These are phyloP conservation scores for Cydia strobilella DNA, from an alignment of 1,140 invertebrate species.

Conservation along the genomic window DNA sequence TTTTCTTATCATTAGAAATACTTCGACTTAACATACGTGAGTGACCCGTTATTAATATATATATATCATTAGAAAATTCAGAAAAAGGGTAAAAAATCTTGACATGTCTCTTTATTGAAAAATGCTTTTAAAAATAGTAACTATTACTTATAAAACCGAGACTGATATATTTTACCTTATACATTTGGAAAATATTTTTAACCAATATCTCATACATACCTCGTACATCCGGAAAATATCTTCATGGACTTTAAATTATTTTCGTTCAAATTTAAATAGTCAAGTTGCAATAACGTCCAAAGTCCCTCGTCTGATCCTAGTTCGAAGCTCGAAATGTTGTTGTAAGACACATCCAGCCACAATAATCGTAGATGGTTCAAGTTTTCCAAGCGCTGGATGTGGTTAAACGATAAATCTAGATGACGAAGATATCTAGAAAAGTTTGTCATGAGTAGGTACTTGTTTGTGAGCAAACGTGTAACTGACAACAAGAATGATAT, in stretches of 20 bases:
- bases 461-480: not conserved
- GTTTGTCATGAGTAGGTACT: not conserved
- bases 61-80: too few species aligned
- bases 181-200: too few species aligned
- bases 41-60: too few species aligned
- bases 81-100: too few species aligned
- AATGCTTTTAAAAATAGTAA: too few species aligned
- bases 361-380: conserved; percentile 62
- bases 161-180: too few species aligned
- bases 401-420: conserved; percentile 71
- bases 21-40: too few species aligned
- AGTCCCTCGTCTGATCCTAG: conserved; percentile 53
- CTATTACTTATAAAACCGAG: too few species aligned
- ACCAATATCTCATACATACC: conserved; percentile 45
- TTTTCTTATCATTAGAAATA: too few species aligned
- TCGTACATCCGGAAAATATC: conserved; percentile 64
- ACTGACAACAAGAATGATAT: conserved; percentile 19
- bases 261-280: conserved; percentile 71
- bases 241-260: conserved; percentile 71
- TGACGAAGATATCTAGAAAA: conserved; percentile 64
- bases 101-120: too few species aligned
- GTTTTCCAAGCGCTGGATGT: conserved; percentile 70
- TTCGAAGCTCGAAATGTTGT: conserved; percentile 70
- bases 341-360: conserved; percentile 71
- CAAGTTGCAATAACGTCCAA: conserved; percentile 67